Evolutionary conservation across 2,888 invertebrate species (phyloP), one percentile per base, ranked within the genome.

Genomic region (Carabus problematicus): DNA sequence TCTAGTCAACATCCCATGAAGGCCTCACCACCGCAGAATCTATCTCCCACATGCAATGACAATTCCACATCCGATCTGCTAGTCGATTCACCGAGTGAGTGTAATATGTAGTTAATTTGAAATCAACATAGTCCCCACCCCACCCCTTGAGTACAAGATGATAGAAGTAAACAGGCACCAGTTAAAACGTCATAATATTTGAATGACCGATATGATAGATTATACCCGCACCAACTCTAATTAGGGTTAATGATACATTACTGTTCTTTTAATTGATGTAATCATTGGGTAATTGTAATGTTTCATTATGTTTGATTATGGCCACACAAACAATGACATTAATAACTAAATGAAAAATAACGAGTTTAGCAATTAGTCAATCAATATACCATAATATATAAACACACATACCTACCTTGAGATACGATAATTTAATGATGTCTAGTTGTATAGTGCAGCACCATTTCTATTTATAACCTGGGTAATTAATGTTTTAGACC

Each of bases 1-100:
- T 78, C 80, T 78, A 81, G 80, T 79, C 81, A 80, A 62, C 83
- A 85, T 72, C 82, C 81, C n/a, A 85, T 89, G 77, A 89, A 89
- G 79, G 88, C 89, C 58, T 89, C 89, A 0, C 84, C 86, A 59
- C 87, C 88, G 7, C 84, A 84, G 62, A 86, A 86, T 74, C 82
- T 89, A 54, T 89, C 90, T 47, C 85, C 86, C 12, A 84, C 82
- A 71, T 85, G 87, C 72, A 89, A 89, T 40, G 87, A 88, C 54
- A 90, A 88, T 72, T 85, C 85, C 1, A 85, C 85, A 12, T 83
- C 83, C 52, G 93, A 93, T 84, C 84, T 93, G 73, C 86, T 93
- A 55, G 90, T 91, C 77, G 93, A 93, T 83, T 92, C 92, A 64
- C 92, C 93, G 82, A 92, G 94, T 94, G 88, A 90, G 92, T 89